Percentiles rank a stretch among this genome's conserved stretches.
Conservation (phyloP, 2,113 vertebrate genomes). For the Catharus fuscescens region DNA sequence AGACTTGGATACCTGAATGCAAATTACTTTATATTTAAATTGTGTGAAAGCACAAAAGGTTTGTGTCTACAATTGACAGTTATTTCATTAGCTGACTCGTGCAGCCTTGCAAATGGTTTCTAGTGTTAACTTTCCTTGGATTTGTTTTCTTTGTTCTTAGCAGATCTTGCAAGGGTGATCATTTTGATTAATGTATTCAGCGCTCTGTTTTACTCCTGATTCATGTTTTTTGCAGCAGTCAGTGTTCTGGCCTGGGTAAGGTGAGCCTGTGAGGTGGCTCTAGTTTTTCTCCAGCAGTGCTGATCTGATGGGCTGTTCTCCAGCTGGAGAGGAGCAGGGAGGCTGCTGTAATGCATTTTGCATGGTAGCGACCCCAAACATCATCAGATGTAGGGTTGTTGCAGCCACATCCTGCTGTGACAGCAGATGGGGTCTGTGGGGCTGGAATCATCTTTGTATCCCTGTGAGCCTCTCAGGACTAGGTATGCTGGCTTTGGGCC, state of each 20-base stretch:
- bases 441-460: not conserved
- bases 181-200: constrained; percentile 52
- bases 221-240: constrained; percentile 50
- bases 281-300: not conserved
- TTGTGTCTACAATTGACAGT: constrained; percentile 37
- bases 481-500: not conserved
- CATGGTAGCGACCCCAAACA: not conserved
- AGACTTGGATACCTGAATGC: constrained; percentile 46
- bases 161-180: constrained; percentile 8
- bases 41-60: constrained; percentile 47
- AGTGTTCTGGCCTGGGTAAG: not conserved
- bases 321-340: constrained; percentile 9
- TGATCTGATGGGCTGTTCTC: constrained; percentile 7
- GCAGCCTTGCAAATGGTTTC: constrained; percentile 48
- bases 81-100: constrained; percentile 61
- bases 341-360: not conserved
- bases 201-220: not conserved
- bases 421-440: not conserved
- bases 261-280: constrained; percentile 9
- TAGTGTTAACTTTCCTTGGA: constrained; percentile 40
- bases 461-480: not conserved
- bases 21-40: constrained; percentile 66
- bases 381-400: not conserved
- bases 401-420: not conserved
- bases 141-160: constrained; percentile 69